Conservation (phyloP, 2,888 invertebrate genomes). For the Rhamphomyia laevipes region DNA sequence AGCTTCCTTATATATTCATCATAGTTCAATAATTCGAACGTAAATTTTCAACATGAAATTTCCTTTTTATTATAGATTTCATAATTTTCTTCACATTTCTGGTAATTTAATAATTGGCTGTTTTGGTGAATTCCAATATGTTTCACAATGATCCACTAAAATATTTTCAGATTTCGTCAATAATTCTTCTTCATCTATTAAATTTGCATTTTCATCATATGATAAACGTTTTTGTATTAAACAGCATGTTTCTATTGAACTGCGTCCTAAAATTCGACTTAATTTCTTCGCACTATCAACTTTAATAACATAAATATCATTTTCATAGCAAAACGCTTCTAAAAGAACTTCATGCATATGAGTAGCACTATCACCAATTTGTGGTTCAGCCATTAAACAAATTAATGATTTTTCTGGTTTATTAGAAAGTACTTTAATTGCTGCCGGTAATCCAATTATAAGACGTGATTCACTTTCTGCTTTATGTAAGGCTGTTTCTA, state of each 20-base stretch:
- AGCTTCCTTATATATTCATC: neutral
- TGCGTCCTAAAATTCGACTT: constrained; percentile 40
- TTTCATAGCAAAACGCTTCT: constrained; percentile 70
- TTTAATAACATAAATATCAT: constrained; percentile 63
- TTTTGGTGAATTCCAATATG: constrained; percentile 49
- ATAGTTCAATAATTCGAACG: neutral
- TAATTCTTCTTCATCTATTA: constrained; percentile 38
- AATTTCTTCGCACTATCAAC: constrained; percentile 44
- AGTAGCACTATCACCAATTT: constrained; percentile 58
- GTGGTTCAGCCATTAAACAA: constrained; percentile 55
- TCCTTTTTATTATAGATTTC: constrained; percentile 14
- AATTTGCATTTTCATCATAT: constrained; percentile 26
- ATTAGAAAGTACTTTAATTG: constrained; percentile 33
- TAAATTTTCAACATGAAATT: neutral
- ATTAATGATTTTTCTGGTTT: constrained; percentile 48
- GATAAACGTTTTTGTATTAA: constrained; percentile 34
- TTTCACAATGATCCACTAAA: constrained; percentile 54
- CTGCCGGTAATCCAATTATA: constrained; percentile 34
- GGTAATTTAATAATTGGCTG: constrained; percentile 55
- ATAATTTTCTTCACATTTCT: constrained; percentile 41
- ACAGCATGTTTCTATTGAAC: constrained; percentile 41
- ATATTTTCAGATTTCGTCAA: constrained; percentile 50
- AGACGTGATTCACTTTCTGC: constrained; percentile 35
- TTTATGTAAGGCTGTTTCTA: constrained; percentile 30
- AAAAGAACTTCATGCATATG: constrained; percentile 68